Conservation (phyloP, 2,797 vertebrate genomes). For the Rhynchotus rufescens region DNA sequence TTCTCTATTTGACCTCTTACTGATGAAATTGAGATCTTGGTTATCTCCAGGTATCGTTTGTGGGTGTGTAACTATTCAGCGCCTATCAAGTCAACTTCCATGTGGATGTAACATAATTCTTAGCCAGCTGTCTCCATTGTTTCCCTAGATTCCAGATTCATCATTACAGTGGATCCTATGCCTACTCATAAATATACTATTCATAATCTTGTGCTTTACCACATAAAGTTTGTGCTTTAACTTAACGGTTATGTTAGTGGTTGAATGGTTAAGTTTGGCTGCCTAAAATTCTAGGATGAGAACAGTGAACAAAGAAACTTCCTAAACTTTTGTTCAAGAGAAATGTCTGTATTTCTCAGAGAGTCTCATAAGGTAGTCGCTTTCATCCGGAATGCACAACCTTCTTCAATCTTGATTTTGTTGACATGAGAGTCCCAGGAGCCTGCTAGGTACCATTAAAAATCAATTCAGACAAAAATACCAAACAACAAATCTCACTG, state of each 20-base stretch:
- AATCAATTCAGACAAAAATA: neutral
- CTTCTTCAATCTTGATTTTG: neutral
- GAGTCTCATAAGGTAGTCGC: neutral
- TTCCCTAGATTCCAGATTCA: neutral
- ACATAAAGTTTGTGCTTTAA: neutral
- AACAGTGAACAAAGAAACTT: neutral
- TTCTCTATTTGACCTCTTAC: neutral
- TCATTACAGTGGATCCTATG: neutral
- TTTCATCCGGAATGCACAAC: neutral
- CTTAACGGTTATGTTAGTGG: no score
- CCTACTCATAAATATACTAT: neutral
- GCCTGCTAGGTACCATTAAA: neutral
- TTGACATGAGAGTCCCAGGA: neutral
- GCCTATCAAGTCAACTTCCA: neutral
- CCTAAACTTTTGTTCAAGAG: neutral
- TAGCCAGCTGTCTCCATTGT: neutral
- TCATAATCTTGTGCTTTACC: neutral
- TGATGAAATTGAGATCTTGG: neutral
- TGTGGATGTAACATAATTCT: neutral
- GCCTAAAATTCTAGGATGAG: neutral
- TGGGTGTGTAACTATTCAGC: neutral
- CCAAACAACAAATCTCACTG: neutral
- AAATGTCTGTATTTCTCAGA: neutral
- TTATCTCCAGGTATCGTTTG: neutral
- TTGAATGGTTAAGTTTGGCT: neutral